Percentiles rank a stretch among this genome's conserved stretches.
Evolutionary conservation across 2,888 invertebrate genomes (phyloP).

Genomic region (Cinara cedri): DNA sequence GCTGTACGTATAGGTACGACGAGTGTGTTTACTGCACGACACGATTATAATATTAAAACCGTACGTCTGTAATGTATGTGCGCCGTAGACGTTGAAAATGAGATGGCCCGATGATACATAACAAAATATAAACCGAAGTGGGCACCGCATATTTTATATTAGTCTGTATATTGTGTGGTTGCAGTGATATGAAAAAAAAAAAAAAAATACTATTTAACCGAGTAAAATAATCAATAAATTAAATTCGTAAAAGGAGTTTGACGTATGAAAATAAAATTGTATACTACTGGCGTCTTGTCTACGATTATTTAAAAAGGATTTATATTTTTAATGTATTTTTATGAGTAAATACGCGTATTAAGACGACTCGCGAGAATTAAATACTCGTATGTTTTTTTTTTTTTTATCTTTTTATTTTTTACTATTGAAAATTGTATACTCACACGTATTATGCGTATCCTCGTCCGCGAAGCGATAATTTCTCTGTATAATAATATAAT

Average conservation of each 20-base stretch:
- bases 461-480: not conserved
- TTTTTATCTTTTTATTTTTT: not conserved
- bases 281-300: not conserved
- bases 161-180: not conserved
- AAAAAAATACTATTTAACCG: too few species aligned
- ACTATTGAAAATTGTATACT: conserved; percentile 9
- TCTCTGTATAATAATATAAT: conserved; percentile 7
- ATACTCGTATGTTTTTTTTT: not conserved
- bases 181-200: too few species aligned
- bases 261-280: not conserved
- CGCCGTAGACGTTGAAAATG: not conserved
- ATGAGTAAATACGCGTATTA: not conserved
- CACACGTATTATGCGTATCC: not conserved
- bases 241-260: conserved; percentile 21
- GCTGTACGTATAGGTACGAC: too few species aligned
- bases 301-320: conserved; percentile 20
- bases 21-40: too few species aligned
- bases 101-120: not conserved
- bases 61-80: too few species aligned
- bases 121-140: not conserved
- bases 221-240: conserved; percentile 19
- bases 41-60: too few species aligned
- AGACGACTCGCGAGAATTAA: not conserved
- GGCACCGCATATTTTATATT: too few species aligned
- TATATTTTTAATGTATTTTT: not conserved